phyloP scores from a whole-genome alignment of 2,797 vertebrate species.

The Gambelia wislizenii region DNA sequence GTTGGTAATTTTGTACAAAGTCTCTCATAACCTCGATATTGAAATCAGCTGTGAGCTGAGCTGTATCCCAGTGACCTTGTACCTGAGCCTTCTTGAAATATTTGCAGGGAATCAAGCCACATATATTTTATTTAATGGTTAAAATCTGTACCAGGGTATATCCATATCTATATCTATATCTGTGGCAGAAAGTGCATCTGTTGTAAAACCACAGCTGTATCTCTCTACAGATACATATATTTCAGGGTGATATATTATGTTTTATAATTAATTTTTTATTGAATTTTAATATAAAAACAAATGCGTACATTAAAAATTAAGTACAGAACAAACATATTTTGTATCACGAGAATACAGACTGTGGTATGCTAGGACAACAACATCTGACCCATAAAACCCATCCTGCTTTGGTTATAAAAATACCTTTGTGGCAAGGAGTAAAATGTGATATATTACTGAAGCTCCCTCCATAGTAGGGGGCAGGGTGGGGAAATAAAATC shows the following conservation, averaged over 20 bases:
- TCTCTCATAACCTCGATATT: background rate
- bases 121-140: constrained; percentile 24
- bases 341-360: constrained; percentile 68
- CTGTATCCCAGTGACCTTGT: constrained; percentile 19
- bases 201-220: constrained; percentile 73
- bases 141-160: constrained; percentile 55
- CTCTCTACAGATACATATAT: constrained; percentile 69
- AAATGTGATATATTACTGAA: constrained; percentile 40
- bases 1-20: background rate
- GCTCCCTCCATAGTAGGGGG: constrained; percentile 32
- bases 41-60: constrained; percentile 18
- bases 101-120: constrained; percentile 41
- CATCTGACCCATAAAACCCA: constrained; percentile 73
- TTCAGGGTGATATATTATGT: constrained; percentile 69
- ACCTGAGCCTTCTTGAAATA: constrained; percentile 46
- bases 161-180: constrained; percentile 50
- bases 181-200: constrained; percentile 58
- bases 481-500: constrained; percentile 31
- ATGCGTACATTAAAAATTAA: constrained; percentile 78
- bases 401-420: constrained; percentile 67
- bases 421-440: constrained; percentile 60
- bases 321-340: constrained; percentile 71
- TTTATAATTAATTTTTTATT: constrained; percentile 77
- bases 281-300: constrained; percentile 80
- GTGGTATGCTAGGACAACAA: constrained; percentile 67